Base-by-base conservation (phyloP, 1,140 invertebrate species). In the Luehdorfia chinensis region DNA sequence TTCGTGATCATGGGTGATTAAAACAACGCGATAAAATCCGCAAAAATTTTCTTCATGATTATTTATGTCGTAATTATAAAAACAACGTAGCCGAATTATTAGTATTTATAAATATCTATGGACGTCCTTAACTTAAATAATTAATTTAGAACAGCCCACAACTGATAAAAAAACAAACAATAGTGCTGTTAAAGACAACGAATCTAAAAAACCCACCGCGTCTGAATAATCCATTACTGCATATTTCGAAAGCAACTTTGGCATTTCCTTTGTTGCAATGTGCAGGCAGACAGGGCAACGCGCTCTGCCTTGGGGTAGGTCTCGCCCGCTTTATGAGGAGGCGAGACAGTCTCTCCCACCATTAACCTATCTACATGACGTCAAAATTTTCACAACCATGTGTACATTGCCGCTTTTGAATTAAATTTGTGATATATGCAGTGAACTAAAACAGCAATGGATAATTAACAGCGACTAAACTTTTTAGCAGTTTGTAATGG, bases 231-330 rank as follows among this genome's bases (percentile, higher is more conserved):
- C 47, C 47, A 57, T 50, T 50, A 32, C 51, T 55, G 46, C 31
- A 21, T 3, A 21, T 60, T 59, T 47, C 32, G 47, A 50, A 49
- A 48, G 47, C 44, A 54, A 45, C 47, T 57, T 46, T 46, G 47
- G 43, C 51, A 48, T 61, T 55, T 55, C 46, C 50, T 48, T 61
- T 55, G 51, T 62, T 54, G 48, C 59, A 41, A 33, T 47, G 37
- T 68, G 65, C 67, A 65, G 49, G 47, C 39, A 48, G 59, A 55
- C 13, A 51, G 59, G 61, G 55, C 57, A 77, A 71, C 36, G 49
- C 50, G 50, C 47, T 55, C 51, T 48, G 36, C 50, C 47, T 69
- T 80, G 64, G 67, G 72, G 74, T 73, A 80, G 76, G 76, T 76
- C 66, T 52, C 51, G 56, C 50, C 56, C 58, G 55, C 50, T 55